Conservation (phyloP, 1,140 invertebrate genomes). For the Drosophila bifasciata region DNA sequence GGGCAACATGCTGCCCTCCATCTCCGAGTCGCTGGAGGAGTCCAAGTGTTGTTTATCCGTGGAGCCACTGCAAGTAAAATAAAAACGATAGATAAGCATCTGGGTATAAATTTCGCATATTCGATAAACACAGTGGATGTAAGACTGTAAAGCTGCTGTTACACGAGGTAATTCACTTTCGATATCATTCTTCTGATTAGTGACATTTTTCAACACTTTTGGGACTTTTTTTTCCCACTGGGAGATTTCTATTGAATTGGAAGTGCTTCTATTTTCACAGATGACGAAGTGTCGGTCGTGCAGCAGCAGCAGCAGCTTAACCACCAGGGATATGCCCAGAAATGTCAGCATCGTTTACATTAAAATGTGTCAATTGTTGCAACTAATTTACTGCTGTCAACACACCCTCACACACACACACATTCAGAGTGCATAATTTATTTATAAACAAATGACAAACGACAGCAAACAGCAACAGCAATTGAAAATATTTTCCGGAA, state of each 20-base stretch:
- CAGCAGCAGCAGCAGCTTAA: constrained; percentile 24
- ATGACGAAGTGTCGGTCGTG: constrained; percentile 1
- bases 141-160: too few species aligned
- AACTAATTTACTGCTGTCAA: constrained; percentile 73
- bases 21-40: constrained; percentile 83
- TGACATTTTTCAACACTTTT: too few species aligned
- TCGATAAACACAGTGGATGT: background rate
- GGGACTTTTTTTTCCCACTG: too few species aligned
- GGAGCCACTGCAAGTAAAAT: constrained; percentile 68
- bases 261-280: background rate
- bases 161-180: too few species aligned
- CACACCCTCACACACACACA: constrained; percentile 44
- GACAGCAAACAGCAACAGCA: constrained; percentile 55
- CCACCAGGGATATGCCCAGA: constrained; percentile 45
- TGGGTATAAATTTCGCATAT: too few species aligned
- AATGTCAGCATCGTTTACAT: constrained; percentile 66
- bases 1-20: constrained; percentile 78
- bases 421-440: constrained; percentile 46
- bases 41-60: constrained; percentile 83
- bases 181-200: too few species aligned
- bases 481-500: constrained; percentile 79
- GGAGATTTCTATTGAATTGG: too few species aligned
- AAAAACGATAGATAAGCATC: background rate
- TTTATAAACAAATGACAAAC: constrained; percentile 81
- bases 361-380: constrained; percentile 78